Evolutionary conservation across 2,888 invertebrate species (phyloP).

Genomic region (Brenthis ino): DNA sequence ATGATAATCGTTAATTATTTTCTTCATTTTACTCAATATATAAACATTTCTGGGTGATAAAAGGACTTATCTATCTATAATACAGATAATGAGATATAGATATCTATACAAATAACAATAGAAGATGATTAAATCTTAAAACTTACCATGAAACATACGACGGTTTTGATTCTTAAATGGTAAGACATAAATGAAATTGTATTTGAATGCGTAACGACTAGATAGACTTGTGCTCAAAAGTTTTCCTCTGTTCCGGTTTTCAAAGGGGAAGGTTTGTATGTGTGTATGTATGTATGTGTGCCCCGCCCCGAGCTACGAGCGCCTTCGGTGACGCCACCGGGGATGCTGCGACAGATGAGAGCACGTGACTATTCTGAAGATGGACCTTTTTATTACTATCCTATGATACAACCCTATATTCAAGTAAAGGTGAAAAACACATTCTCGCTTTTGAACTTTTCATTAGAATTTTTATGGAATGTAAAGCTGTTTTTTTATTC

Average conservation of each 20-base stretch:
- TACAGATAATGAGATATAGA: too few relatives aligned
- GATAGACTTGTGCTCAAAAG: slow-evolving; percentile 34
- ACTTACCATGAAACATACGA: background rate
- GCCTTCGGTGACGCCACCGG: slow-evolving; percentile 65
- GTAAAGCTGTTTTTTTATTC: too few relatives aligned
- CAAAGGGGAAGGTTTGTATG: slow-evolving; percentile 41
- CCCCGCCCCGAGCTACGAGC: slow-evolving; percentile 70
- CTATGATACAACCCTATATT: slow-evolving; percentile 7
- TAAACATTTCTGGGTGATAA: too few relatives aligned
- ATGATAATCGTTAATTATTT: too few relatives aligned
- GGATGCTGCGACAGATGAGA: slow-evolving; percentile 41
- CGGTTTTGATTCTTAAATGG: slow-evolving; percentile 14
- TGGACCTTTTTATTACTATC: slow-evolving; percentile 23
- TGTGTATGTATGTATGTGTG: slow-evolving; percentile 50
- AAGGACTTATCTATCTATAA: too few relatives aligned
- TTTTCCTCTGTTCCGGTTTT: slow-evolving; percentile 38
- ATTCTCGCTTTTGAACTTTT: background rate
- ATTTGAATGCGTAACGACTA: slow-evolving; percentile 26
- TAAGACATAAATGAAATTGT: slow-evolving; percentile 21
- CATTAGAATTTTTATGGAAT: background rate
- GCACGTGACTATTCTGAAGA: slow-evolving; percentile 48
- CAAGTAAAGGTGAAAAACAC: background rate
- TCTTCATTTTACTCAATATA: too few relatives aligned
- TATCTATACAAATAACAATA: background rate
- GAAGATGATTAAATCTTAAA: background rate